Conservation (phyloP, 2,888 invertebrate species). For the Synergus laeviventris region DNA sequence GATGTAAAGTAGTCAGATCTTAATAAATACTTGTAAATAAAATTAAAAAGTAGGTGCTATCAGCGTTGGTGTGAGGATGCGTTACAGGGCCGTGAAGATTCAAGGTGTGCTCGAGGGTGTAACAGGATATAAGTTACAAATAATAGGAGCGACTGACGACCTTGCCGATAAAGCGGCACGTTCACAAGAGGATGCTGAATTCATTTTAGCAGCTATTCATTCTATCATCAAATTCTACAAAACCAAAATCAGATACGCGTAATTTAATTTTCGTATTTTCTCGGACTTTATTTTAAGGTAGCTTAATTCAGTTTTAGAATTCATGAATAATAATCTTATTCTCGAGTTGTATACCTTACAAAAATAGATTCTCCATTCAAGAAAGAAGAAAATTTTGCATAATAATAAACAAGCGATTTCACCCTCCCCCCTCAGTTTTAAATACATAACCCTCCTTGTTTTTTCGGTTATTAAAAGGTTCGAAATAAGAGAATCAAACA, state of each 20-base stretch:
- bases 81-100: conserved; percentile 31
- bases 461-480: not conserved
- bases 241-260: not conserved
- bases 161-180: conserved; percentile 28
- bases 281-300: not conserved
- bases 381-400: not conserved
- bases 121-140: conserved; percentile 39
- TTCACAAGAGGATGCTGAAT: not conserved
- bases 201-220: not conserved
- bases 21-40: not conserved
- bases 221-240: not conserved
- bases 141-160: conserved; percentile 38
- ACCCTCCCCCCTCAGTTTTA: not conserved
- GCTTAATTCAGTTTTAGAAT: not conserved
- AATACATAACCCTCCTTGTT: not conserved
- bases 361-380: not conserved
- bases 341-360: too few species aligned
- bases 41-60: conserved; percentile 5
- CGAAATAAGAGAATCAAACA: conserved; percentile 38
- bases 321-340: not conserved
- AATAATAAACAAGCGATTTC: not conserved
- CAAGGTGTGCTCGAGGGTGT: conserved; percentile 33
- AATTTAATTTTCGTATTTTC: not conserved
- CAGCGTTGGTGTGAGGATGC: conserved; percentile 26
- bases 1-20: too few species aligned